Conservation (phyloP, 2,888 invertebrate genomes). For the Oscheius sp. region DNA sequence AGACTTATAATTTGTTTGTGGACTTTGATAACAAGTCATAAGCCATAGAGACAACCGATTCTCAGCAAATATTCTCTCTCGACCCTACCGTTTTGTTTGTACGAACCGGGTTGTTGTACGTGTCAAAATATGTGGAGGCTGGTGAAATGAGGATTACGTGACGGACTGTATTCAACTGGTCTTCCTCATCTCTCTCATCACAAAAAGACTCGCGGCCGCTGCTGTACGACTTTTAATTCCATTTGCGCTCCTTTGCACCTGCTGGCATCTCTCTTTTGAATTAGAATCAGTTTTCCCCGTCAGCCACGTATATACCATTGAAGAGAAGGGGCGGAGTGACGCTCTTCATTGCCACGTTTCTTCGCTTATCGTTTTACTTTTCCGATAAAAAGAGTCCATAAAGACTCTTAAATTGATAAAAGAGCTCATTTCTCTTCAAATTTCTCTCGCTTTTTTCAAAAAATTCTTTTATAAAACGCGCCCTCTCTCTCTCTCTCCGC, state of each 20-base stretch:
- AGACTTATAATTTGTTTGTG: no score
- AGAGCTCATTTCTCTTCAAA: no score
- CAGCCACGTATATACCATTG: neutral
- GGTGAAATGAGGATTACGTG: neutral
- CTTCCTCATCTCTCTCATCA: neutral
- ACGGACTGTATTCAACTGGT: conserved; percentile 13
- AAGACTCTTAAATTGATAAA: no score
- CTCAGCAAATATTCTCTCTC: neutral
- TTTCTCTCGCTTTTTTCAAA: no score
- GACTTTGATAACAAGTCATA: neutral
- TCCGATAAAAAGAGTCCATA: neutral
- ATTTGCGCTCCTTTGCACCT: neutral
- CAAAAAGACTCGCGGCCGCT: conserved; percentile 3
- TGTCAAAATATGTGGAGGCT: conserved; percentile 22
- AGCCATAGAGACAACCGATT: neutral
- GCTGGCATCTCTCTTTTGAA: neutral
- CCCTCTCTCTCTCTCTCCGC: no score
- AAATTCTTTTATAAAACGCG: no score
- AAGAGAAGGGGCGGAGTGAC: no score
- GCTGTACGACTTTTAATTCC: conserved; percentile 12
- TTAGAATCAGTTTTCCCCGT: neutral
- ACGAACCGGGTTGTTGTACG: conserved; percentile 7
- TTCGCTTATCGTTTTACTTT: neutral
- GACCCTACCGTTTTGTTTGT: neutral
- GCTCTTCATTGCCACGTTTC: neutral